phyloP scores from a whole-genome alignment of 2,113 vertebrate species.

The Microcebus jonahi region DNA sequence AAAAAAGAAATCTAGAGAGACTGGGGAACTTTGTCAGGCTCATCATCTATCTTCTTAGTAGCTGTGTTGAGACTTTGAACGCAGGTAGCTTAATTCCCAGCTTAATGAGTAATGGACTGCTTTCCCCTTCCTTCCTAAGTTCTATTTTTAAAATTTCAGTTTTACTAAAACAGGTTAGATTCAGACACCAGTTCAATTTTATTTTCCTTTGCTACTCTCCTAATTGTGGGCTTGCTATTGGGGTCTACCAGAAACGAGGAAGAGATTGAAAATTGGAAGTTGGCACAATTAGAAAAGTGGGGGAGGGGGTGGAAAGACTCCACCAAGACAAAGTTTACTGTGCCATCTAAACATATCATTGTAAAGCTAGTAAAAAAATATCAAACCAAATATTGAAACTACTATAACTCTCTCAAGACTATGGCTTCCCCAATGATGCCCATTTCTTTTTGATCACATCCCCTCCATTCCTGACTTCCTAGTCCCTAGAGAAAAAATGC shows the following conservation, averaged over 20 bases:
- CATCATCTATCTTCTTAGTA: background rate
- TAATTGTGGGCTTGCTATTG: background rate
- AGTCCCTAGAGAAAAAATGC: background rate
- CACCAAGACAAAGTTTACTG: background rate
- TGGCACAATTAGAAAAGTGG: background rate
- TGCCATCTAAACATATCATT: background rate
- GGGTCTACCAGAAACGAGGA: fast-evolving
- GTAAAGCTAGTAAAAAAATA: background rate
- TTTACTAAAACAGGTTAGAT: background rate
- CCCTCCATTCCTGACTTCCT: background rate
- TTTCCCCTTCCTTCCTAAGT: background rate
- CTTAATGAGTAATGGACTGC: background rate
- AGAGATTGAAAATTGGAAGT: background rate
- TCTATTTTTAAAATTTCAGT: background rate
- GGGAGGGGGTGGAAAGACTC: background rate
- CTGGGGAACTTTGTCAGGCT: background rate
- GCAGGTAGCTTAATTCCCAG: background rate
- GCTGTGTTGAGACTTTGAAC: background rate
- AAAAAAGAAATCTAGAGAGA: background rate
- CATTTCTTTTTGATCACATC: background rate
- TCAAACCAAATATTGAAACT: background rate
- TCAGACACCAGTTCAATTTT: background rate
- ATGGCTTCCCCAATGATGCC: background rate
- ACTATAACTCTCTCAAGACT: background rate
- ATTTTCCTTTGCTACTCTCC: background rate